phyloP scores from a whole-genome alignment of 2,113 vertebrate genomes.

The Limnothrissa miodon region DNA sequence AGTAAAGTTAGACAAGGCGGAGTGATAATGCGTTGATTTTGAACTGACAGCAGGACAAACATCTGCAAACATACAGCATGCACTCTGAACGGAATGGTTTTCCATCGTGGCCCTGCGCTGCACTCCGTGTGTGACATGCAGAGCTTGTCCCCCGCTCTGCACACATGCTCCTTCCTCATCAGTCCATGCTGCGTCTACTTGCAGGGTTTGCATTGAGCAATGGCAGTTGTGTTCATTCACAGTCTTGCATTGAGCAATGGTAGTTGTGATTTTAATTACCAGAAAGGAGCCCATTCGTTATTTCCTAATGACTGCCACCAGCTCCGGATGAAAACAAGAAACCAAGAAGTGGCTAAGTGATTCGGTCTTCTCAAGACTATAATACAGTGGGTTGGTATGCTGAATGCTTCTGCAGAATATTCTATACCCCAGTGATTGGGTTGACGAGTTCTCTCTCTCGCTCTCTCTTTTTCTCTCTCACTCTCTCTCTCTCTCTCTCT shows the following conservation, averaged over 20 bases:
- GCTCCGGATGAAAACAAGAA: neutral
- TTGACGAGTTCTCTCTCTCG: neutral
- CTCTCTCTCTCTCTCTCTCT: neutral
- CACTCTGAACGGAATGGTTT: neutral
- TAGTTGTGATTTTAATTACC: neutral
- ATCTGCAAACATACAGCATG: neutral
- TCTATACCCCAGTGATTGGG: neutral
- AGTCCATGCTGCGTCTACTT: too few relatives aligned
- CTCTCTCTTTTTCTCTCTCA: neutral
- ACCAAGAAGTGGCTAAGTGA: neutral
- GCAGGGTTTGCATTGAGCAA: neutral
- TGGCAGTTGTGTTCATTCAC: neutral
- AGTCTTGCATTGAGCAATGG: neutral
- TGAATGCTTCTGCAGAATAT: neutral
- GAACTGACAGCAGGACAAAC: neutral
- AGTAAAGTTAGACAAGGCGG: neutral
- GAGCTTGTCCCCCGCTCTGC: neutral
- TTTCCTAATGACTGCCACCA: neutral
- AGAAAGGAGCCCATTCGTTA: neutral
- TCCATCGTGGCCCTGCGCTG: neutral
- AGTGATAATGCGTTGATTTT: neutral
- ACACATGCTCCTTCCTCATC: too few relatives aligned
- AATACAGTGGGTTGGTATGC: neutral
- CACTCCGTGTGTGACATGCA: neutral
- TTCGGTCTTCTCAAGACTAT: neutral